Evolutionary conservation across 2,888 invertebrate species (phyloP), one percentile per base, ranked within the genome.

Genomic region (Apamea monoglypha): DNA sequence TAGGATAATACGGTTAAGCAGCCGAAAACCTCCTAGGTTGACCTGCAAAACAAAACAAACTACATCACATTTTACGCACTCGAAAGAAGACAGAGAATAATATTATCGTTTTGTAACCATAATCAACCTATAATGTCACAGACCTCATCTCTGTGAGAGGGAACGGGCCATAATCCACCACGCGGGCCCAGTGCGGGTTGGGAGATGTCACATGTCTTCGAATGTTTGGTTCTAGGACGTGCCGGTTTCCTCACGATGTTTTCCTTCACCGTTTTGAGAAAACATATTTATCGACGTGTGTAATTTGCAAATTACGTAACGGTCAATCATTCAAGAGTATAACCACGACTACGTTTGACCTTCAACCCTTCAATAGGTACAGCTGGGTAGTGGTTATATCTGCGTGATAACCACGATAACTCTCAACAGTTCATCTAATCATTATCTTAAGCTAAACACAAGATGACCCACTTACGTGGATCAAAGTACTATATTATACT

Each of bases 401-500:
- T 21, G 25, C 61, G 32, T 82, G 84, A 82, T 71, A 56, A 10
- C 29, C 32, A 78, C 21, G 32, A 53, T 77, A 21, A 29, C 0
- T 61, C 29, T 56, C 21, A 29, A 53, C 7, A 44, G 40, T 53
- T 6, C 16, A 77, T 44, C 25, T 36, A 8, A 47, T 50, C 25
- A 18, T 68, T 29, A 68, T 63, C 53, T 71, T 2, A 21, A 32
- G 2, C 4, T 32, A 56, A 76, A 80, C 32, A 56, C 53, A 32
- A 4, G 32, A 36, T 56, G 25, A 66, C 18, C 44, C 8, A 61
- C 2, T 59, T 59, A 29, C 21, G 53, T 47, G 36, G 10, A 81
- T 68, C 47, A 61, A 77, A 44, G 6, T 61, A 16, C 12, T 21
- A 29, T 29, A 29, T 16, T 40, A 44, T n/a, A n/a, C n/a, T n/a